Percentiles rank a stretch among this genome's conserved stretches.
Evolutionary conservation across 2,113 vertebrate species (phyloP).

Genomic region (Castor canadensis): DNA sequence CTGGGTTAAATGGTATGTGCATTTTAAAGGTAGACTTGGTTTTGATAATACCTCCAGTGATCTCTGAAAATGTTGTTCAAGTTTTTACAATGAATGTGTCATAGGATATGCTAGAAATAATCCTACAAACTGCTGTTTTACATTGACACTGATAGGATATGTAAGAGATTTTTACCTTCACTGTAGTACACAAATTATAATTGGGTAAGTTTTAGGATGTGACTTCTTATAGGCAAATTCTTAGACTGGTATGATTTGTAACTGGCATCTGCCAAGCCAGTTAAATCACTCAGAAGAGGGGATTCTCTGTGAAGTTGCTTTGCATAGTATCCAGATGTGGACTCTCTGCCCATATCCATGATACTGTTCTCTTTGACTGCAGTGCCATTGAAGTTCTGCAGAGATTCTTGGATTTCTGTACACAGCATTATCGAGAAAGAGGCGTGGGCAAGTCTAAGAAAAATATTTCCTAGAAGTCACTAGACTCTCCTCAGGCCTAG

Average conservation of each 20-base stretch:
- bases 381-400: neutral
- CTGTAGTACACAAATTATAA: neutral
- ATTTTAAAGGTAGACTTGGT: neutral
- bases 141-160: neutral
- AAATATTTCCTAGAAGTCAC: neutral
- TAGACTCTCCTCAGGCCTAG: neutral
- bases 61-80: neutral
- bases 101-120: neutral
- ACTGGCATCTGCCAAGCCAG: neutral
- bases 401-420: neutral
- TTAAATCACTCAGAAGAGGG: neutral
- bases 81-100: neutral
- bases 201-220: neutral
- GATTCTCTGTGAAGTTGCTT: neutral
- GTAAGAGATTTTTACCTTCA: neutral
- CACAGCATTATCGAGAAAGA: neutral
- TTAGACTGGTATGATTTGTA: neutral
- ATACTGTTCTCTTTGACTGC: neutral
- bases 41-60: neutral
- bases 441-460: neutral
- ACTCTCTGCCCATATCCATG: neutral
- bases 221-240: neutral
- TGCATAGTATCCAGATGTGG: neutral
- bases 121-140: neutral
- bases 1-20: neutral